A percentile compares a stretch with the other conserved stretches of the same genome.
Conservation (phyloP, 2,888 invertebrate genomes). For the Napeogenes inachia region DNA sequence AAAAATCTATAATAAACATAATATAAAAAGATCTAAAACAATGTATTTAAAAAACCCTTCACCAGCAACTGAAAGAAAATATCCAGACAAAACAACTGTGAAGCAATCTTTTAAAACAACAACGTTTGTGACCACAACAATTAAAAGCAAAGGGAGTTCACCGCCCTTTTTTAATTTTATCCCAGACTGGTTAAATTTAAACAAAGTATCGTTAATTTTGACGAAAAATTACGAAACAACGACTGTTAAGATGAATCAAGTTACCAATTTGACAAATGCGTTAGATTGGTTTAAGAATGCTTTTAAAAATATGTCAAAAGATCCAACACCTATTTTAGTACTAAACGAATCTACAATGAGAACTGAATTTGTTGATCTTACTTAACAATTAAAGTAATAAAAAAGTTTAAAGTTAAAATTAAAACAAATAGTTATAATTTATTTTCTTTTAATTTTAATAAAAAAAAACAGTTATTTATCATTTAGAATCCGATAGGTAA, state of each 20-base stretch:
- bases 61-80: not conserved
- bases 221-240: not conserved
- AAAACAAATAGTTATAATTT: no score
- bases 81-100: not conserved
- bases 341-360: conserved; percentile 33
- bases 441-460: no score
- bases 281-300: conserved; percentile 53
- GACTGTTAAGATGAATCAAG: not conserved
- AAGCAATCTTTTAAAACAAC: not conserved
- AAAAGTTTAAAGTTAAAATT: not conserved
- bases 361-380: conserved; percentile 45
- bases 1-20: not conserved
- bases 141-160: not conserved
- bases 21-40: not conserved
- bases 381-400: conserved; percentile 29
- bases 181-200: no score
- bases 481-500: no score
- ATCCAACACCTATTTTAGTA: conserved; percentile 33
- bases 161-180: no score
- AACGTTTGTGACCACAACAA: not conserved
- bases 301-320: conserved; percentile 35
- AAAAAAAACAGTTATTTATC: no score
- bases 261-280: conserved; percentile 24
- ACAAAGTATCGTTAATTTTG: no score
- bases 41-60: not conserved